Conservation (phyloP, 2,113 vertebrate species). For the Melanocharis versteri region DNA sequence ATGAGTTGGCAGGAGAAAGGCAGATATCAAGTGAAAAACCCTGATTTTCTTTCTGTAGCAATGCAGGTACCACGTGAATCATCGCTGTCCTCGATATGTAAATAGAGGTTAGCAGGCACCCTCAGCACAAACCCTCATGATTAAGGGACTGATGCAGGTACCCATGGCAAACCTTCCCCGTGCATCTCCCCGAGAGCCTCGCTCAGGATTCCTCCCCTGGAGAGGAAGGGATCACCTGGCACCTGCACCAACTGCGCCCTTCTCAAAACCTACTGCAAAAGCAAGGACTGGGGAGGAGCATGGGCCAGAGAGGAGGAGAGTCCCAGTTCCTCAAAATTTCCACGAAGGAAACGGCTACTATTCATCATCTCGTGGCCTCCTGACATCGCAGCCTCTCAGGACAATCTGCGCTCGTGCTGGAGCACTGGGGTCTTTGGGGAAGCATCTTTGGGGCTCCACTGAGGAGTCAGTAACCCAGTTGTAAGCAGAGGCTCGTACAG, state of each 20-base stretch:
- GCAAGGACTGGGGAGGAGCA: neutral
- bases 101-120: conserved; percentile 40
- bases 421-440: neutral
- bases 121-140: neutral
- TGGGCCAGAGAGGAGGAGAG: neutral
- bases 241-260: neutral
- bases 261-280: neutral
- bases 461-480: conserved; percentile 47
- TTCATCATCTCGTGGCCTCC: conserved; percentile 14
- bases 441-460: conserved; percentile 28
- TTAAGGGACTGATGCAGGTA: neutral
- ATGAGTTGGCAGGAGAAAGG: neutral
- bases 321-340: conserved; percentile 40
- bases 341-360: neutral
- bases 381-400: neutral
- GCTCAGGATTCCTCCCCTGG: neutral
- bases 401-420: neutral
- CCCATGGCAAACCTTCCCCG: neutral
- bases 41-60: conserved; percentile 56
- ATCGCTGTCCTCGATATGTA: conserved; percentile 30
- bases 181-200: neutral
- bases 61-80: conserved; percentile 64
- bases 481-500: conserved; percentile 53
- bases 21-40: conserved; percentile 3
- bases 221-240: neutral